phyloP scores from a whole-genome alignment of 2,113 vertebrate genomes.

The Pangasianodon gigas region DNA sequence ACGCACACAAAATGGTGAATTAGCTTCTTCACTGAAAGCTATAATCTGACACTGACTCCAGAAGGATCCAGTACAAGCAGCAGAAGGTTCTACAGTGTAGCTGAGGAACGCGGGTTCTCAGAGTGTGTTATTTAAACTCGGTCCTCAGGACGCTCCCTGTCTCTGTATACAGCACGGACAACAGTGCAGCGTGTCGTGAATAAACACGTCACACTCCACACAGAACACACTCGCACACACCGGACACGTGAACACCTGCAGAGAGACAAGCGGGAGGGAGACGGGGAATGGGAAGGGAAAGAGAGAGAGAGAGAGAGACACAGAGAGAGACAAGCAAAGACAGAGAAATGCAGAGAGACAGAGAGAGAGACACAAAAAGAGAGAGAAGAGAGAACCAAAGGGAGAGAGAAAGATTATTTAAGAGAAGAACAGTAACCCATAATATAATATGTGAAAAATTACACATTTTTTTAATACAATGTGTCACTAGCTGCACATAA shows the following conservation, averaged over 20 bases:
- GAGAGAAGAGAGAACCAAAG: too few relatives aligned
- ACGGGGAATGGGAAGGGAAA: neutral
- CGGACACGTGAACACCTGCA: constrained; percentile 83
- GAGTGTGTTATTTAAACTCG: neutral
- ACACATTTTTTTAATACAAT: neutral
- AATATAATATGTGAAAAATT: neutral
- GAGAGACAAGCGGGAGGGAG: constrained; percentile 40
- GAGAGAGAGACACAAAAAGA: too few relatives aligned
- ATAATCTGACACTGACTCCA: too few relatives aligned
- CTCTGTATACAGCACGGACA: constrained; percentile 89
- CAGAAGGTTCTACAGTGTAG: neutral
- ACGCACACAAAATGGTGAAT: neutral
- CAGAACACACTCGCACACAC: constrained; percentile 84
- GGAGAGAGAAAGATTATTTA: neutral
- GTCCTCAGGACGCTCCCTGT: constrained; percentile 60
- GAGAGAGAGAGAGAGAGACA: neutral
- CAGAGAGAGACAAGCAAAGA: neutral
- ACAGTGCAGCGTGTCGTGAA: constrained; percentile 93
- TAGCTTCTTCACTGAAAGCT: neutral
- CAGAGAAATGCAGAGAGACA: constrained; percentile 18
- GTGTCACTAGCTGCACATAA: neutral
- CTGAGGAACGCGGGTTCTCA: neutral
- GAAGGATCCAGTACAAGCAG: neutral
- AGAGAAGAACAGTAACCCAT: neutral
- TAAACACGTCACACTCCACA: constrained; percentile 90